These are phyloP conservation scores for Cylloceria caligata DNA, from an alignment of 2,888 invertebrate genomes.

Conservation along the genomic window DNA sequence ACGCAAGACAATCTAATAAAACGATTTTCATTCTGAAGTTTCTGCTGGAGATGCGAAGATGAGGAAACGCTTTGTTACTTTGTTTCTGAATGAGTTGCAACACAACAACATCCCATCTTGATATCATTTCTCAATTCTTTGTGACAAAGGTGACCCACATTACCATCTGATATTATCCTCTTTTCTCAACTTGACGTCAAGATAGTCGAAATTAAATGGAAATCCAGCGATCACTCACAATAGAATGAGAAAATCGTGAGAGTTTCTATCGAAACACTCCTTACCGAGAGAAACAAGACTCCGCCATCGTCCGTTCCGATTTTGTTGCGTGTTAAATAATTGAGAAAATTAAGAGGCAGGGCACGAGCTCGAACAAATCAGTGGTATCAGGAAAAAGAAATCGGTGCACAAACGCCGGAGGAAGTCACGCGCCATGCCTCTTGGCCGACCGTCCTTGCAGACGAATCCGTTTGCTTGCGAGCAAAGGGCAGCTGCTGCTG, in stretches of 20 bases:
- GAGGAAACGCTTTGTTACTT: neutral
- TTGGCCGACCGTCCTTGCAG: constrained; percentile 43
- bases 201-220: constrained; percentile 3
- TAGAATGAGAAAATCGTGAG: constrained; percentile 24
- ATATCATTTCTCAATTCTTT: neutral
- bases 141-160: neutral
- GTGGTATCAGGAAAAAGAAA: constrained; percentile 35
- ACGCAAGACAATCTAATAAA: too few species aligned
- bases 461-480: constrained; percentile 47
- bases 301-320: neutral
- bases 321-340: constrained; percentile 4
- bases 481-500: constrained; percentile 68
- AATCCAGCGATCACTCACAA: neutral
- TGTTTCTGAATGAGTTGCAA: neutral
- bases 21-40: neutral
- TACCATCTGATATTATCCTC: neutral
- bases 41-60: neutral
- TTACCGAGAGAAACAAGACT: neutral
- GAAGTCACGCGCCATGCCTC: constrained; percentile 44
- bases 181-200: neutral
- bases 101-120: neutral
- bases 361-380: constrained; percentile 15
- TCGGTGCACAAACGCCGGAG: constrained; percentile 25
- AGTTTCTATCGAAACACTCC: neutral
- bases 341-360: neutral